These are phyloP conservation scores for Brachionichthys hirsutus DNA, from an alignment of 2,113 vertebrate species.

Conservation along the genomic window DNA sequence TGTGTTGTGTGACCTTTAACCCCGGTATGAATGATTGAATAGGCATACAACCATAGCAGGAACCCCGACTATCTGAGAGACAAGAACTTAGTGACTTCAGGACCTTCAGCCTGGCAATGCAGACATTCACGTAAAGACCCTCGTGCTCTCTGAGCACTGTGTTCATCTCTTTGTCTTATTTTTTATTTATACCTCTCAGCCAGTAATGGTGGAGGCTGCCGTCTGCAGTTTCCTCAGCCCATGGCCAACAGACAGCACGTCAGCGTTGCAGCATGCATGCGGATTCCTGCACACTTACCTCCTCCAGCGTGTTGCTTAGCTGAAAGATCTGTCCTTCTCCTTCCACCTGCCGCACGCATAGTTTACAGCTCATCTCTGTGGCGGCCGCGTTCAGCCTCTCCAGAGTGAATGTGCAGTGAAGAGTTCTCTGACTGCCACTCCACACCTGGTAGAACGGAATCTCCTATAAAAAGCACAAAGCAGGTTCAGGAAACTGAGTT, in stretches of 20 bases:
- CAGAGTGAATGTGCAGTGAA: constrained; percentile 93
- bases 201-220: neutral
- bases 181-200: neutral
- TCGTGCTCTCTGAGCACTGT: neutral
- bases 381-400: constrained; percentile 87
- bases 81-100: constrained; percentile 48
- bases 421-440: constrained; percentile 88
- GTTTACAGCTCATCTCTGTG: constrained; percentile 88
- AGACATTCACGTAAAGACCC: constrained; percentile 9
- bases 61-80: constrained; percentile 34
- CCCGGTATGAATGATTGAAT: constrained; percentile 66
- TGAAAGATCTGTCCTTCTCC: constrained; percentile 97
- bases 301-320: constrained; percentile 85
- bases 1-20: constrained; percentile 54
- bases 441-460: constrained; percentile 94
- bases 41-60: constrained; percentile 47
- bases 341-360: constrained; percentile 92
- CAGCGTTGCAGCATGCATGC: neutral
- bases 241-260: neutral
- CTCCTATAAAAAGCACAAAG: constrained; percentile 76
- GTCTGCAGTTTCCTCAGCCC: neutral
- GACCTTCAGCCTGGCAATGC: constrained; percentile 27
- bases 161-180: constrained; percentile 1
- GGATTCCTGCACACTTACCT: constrained; percentile 39
- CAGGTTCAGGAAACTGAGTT: no score